Percentiles rank a stretch among this genome's conserved stretches.
phyloP scores from a whole-genome alignment of 2,888 invertebrate genomes.

The Drosophila siamana region DNA sequence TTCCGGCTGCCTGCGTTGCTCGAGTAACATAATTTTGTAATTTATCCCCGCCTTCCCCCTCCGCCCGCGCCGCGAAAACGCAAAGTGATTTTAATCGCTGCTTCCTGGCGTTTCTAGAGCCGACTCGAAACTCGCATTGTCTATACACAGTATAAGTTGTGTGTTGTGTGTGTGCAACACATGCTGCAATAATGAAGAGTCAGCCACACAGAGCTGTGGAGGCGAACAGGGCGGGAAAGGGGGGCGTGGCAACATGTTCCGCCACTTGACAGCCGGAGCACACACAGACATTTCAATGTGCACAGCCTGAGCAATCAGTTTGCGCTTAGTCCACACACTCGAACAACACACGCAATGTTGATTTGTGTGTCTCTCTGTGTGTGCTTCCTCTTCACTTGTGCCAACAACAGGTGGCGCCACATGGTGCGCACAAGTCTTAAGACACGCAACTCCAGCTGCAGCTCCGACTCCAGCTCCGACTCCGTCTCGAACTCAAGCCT shows the following conservation, averaged over 20 bases:
- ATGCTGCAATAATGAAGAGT: slow-evolving; percentile 8
- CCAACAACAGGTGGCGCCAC: slow-evolving; percentile 54
- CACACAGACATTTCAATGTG: slow-evolving; percentile 38
- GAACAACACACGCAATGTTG: slow-evolving; percentile 4
- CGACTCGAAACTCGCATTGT: slow-evolving; percentile 12
- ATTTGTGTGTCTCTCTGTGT: neutral
- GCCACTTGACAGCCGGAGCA: slow-evolving; percentile 38
- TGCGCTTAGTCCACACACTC: slow-evolving; percentile 5
- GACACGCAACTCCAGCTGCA: neutral
- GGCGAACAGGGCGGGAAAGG: neutral
- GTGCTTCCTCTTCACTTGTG: slow-evolving; percentile 8
- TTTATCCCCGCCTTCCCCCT: slow-evolving; percentile 50
- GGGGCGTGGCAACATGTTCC: slow-evolving; percentile 41
- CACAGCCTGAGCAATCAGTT: slow-evolving; percentile 34
- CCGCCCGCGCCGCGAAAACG: slow-evolving; percentile 50
- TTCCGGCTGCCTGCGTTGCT: slow-evolving; percentile 67
- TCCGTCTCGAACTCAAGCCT: neutral
- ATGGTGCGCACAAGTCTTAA: slow-evolving; percentile 3
- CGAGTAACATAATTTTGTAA: slow-evolving; percentile 73
- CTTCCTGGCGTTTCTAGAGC: slow-evolving; percentile 56
- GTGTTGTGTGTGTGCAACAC: too few species aligned
- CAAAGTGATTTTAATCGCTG: slow-evolving; percentile 78
- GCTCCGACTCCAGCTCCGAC: neutral
- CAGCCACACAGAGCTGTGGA: neutral
- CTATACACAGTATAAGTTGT: slow-evolving; percentile 36